These are phyloP conservation scores for Tiphia femorata DNA, from an alignment of 2,888 invertebrate genomes.

Conservation along the genomic window DNA sequence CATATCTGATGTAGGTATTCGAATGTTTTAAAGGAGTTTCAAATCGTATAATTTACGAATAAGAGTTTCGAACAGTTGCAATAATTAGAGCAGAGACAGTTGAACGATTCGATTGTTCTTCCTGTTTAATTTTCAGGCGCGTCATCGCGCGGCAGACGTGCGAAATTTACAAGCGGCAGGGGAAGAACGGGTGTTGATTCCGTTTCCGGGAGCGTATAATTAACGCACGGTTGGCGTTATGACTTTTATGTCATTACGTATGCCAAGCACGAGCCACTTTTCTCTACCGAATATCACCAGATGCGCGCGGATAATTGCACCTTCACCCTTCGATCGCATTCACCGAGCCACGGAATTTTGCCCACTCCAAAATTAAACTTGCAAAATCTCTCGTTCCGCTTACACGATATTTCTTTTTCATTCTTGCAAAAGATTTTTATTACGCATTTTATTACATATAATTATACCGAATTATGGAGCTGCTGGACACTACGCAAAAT, in stretches of 20 bases:
- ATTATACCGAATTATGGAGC: too few relatives aligned
- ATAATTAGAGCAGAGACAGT: too few relatives aligned
- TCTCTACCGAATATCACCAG: slow-evolving; percentile 43
- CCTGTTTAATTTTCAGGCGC: too few relatives aligned
- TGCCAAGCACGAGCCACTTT: slow-evolving; percentile 17
- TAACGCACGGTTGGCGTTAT: slow-evolving; percentile 20
- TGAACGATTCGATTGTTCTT: too few relatives aligned
- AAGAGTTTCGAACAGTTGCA: too few relatives aligned
- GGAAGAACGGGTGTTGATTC: slow-evolving; percentile 5
- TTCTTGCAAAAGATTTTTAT: too few relatives aligned
- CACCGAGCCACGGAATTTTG: slow-evolving; percentile 15
- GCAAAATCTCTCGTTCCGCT: neutral
- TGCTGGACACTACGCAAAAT: too few relatives aligned
- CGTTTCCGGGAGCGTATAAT: slow-evolving; percentile 14
- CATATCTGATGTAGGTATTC: too few relatives aligned
- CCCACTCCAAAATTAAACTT: neutral
- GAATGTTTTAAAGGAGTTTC: too few relatives aligned
- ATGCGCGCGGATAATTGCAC: slow-evolving; percentile 45
- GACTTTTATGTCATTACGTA: slow-evolving; percentile 30
- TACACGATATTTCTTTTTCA: neutral
- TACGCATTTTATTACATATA: too few relatives aligned
- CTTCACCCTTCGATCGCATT: slow-evolving; percentile 39
- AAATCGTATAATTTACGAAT: too few relatives aligned
- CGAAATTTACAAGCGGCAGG: slow-evolving; percentile 17
- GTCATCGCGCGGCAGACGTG: slow-evolving; percentile 21